phyloP scores from a whole-genome alignment of 1,140 invertebrate genomes.

The Venturia canescens region DNA sequence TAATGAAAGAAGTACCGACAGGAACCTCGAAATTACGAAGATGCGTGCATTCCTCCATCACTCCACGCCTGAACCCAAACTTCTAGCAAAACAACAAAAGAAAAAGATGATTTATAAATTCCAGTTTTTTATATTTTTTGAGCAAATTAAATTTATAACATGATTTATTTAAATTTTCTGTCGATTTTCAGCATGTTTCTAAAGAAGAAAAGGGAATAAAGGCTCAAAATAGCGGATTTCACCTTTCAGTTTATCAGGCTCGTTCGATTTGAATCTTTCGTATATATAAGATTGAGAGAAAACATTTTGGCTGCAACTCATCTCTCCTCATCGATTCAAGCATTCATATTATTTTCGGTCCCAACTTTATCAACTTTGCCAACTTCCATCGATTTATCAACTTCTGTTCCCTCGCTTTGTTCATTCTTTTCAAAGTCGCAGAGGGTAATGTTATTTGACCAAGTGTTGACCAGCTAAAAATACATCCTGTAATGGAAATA shows the following conservation, averaged over 20 bases:
- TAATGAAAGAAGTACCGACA: slow-evolving; percentile 90
- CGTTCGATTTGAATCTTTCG: slow-evolving; percentile 66
- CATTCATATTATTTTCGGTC: slow-evolving; percentile 50
- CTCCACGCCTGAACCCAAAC: slow-evolving; percentile 94
- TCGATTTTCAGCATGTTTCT: no score
- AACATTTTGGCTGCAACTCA: slow-evolving; percentile 71
- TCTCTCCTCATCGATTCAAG: slow-evolving; percentile 66
- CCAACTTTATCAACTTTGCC: slow-evolving; percentile 44
- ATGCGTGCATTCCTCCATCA: slow-evolving; percentile 99
- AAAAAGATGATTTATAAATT: slow-evolving; percentile 7
- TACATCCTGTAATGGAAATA: slow-evolving; percentile 78
- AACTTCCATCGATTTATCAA: slow-evolving; percentile 35
- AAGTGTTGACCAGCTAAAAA: slow-evolving; percentile 89
- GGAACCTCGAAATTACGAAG: slow-evolving; percentile 93
- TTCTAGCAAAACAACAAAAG: slow-evolving; percentile 55
- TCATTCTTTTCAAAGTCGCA: slow-evolving; percentile 75
- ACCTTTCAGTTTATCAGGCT: slow-evolving; percentile 67
- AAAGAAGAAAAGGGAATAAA: background rate
- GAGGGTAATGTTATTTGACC: slow-evolving; percentile 86
- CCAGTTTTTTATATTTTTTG: background rate
- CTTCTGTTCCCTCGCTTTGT: slow-evolving; percentile 59
- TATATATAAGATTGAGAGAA: slow-evolving; percentile 71
- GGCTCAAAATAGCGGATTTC: slow-evolving; percentile 23
- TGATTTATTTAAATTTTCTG: background rate
- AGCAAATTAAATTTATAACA: background rate